phyloP scores from a whole-genome alignment of 2,113 vertebrate genomes.

The Canis aureus region DNA sequence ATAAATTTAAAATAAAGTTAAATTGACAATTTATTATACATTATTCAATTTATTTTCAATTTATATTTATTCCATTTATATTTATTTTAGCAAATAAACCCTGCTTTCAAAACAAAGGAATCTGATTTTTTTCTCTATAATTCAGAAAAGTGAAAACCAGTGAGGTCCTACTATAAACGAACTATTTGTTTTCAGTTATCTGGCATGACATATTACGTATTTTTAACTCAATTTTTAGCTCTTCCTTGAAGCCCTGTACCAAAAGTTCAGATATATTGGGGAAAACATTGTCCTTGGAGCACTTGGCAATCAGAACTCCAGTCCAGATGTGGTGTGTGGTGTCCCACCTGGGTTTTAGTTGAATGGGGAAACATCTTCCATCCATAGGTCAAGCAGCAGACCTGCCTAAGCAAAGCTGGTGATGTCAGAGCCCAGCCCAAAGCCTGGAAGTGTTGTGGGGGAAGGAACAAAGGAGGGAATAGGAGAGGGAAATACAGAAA shows the following conservation, averaged over 20 bases:
- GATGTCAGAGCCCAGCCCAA: neutral
- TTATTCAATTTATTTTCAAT: neutral
- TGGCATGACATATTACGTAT: neutral
- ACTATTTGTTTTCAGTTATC: conserved; percentile 25
- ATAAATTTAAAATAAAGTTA: neutral
- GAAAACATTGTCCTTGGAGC: neutral
- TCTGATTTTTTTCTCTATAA: neutral
- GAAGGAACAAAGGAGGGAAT: neutral
- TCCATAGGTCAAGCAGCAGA: neutral
- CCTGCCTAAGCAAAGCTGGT: neutral
- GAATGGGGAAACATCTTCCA: neutral
- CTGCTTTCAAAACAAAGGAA: neutral
- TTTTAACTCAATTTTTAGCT: neutral
- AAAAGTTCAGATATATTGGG: neutral
- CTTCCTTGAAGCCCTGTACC: neutral
- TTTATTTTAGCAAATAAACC: neutral
- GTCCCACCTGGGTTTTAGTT: neutral
- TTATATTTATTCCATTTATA: neutral
- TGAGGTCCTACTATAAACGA: neutral
- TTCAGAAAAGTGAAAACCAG: conserved; percentile 28
- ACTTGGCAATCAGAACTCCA: neutral
- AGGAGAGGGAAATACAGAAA: neutral
- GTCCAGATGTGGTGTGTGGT: neutral
- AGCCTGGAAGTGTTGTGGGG: neutral
- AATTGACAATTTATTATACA: neutral